Evolutionary conservation across 2,888 invertebrate genomes (phyloP).

Genomic region (Heteromurus nitidus): DNA sequence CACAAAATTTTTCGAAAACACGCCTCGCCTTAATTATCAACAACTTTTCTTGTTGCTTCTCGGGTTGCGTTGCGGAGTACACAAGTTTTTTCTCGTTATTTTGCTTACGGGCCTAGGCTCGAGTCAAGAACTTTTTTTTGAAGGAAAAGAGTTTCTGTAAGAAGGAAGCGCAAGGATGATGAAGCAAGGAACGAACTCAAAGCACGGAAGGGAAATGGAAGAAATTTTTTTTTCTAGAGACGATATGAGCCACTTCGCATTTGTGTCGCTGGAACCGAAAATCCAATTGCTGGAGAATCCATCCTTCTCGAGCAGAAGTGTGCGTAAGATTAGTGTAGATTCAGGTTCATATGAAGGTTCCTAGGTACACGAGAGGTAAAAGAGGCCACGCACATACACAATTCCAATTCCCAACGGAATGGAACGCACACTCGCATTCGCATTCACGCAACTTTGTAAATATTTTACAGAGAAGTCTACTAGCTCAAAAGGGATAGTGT

Average conservation of each 20-base stretch:
- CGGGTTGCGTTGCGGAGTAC: background rate
- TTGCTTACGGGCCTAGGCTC: no score
- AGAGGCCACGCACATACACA: background rate
- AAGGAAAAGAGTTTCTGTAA: background rate
- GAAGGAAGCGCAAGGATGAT: background rate
- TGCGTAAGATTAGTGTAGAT: background rate
- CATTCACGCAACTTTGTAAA: background rate
- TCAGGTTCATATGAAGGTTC: background rate
- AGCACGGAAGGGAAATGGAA: background rate
- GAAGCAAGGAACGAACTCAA: background rate
- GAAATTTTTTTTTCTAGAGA: no score
- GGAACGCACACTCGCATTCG: background rate
- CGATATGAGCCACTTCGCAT: no score
- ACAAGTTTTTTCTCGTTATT: background rate
- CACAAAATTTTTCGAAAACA: background rate
- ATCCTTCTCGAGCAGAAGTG: no score
- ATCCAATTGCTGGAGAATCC: no score
- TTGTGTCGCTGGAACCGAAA: no score
- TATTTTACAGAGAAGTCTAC: background rate
- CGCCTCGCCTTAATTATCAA: background rate
- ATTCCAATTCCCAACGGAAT: no score
- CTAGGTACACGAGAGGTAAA: no score
- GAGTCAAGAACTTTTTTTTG: background rate
- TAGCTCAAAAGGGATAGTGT: no score
- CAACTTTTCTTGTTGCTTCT: background rate